Percentiles rank a stretch among this genome's conserved stretches.
These are phyloP conservation scores for Eudorcas thomsonii DNA, from an alignment of 2,113 vertebrate species.

Conservation along the genomic window DNA sequence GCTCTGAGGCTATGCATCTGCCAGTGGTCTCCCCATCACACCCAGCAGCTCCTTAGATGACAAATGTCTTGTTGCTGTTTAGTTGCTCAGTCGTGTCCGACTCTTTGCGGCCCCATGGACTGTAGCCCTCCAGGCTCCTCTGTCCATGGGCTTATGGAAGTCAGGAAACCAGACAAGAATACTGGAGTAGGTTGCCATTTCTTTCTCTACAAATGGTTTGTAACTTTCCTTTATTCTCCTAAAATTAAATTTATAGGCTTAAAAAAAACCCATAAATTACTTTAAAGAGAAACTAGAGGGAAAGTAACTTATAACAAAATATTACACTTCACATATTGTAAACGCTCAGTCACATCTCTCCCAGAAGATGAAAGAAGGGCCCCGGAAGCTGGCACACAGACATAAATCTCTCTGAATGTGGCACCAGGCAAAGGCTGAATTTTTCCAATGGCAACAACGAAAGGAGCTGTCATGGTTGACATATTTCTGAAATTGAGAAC, in stretches of 20 bases:
- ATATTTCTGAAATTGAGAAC: neutral
- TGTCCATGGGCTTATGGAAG: neutral
- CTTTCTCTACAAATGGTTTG: neutral
- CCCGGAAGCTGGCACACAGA: too few relatives aligned
- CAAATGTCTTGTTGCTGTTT: neutral
- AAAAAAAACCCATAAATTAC: neutral
- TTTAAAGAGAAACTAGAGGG: neutral
- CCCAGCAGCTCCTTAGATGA: neutral
- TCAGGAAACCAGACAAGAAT: neutral
- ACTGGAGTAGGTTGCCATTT: neutral
- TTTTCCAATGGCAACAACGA: fast-evolving
- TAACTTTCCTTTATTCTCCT: neutral
- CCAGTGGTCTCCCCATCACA: neutral
- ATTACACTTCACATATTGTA: neutral
- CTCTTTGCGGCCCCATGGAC: neutral
- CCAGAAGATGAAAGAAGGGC: neutral
- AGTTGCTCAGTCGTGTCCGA: neutral
- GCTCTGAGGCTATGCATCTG: fast-evolving
- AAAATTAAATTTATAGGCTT: neutral
- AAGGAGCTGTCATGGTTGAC: neutral
- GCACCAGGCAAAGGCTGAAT: too few relatives aligned
- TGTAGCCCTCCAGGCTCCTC: neutral
- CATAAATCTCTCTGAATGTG: neutral
- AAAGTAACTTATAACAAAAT: neutral
- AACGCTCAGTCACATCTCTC: neutral